phyloP scores from a whole-genome alignment of 2,113 vertebrate species.

The Myocastor coypus region DNA sequence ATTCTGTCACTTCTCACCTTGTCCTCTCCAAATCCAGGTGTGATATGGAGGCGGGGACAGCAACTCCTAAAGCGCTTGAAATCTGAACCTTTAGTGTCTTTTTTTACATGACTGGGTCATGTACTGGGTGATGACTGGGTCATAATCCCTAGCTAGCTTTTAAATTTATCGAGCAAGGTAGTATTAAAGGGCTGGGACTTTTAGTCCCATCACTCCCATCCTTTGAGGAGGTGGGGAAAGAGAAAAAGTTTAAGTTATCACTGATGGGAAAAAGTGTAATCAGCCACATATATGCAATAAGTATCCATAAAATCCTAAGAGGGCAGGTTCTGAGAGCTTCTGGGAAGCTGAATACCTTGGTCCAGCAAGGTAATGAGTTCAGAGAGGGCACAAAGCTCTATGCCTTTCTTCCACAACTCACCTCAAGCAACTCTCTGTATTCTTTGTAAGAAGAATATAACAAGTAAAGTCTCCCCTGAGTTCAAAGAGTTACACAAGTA shows the following conservation, averaged over 20 bases:
- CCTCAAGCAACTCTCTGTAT: not conserved
- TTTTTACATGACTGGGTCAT: not conserved
- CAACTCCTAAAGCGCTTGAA: not conserved
- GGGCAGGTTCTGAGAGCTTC: not conserved
- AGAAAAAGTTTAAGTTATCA: not conserved
- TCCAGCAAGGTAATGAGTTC: not conserved
- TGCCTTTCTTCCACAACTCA: not conserved
- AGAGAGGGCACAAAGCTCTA: not conserved
- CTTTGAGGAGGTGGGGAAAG: not conserved
- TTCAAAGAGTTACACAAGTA: not conserved
- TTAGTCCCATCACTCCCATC: not conserved
- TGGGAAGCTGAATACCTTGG: not conserved
- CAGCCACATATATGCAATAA: not conserved
- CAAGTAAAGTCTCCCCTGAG: not conserved
- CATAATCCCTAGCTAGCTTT: not conserved
- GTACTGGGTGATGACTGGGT: not conserved
- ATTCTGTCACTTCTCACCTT: not conserved
- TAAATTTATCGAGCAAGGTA: not conserved
- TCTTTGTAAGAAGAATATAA: not conserved
- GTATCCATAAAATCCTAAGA: not conserved
- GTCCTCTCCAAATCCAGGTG: not conserved
- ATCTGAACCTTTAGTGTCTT: not conserved
- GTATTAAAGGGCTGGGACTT: not conserved
- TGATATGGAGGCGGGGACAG: not conserved
- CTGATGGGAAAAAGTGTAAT: not conserved